phyloP scores from a whole-genome alignment of 2,113 vertebrate genomes.

The Haemorhous mexicanus region DNA sequence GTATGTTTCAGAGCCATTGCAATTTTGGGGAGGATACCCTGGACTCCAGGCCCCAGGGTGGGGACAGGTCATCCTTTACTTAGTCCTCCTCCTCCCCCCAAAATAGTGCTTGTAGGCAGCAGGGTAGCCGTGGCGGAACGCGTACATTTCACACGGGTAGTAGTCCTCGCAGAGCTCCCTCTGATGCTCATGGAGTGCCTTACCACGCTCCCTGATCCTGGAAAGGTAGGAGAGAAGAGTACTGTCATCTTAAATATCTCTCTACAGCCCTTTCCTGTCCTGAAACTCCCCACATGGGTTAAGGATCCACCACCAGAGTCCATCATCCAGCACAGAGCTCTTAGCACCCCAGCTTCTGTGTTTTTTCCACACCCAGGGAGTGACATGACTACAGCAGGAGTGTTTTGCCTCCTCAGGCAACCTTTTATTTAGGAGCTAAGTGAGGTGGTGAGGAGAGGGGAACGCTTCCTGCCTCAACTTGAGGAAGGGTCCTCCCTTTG shows the following conservation, averaged over 20 bases:
- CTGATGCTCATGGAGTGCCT: conserved; percentile 75
- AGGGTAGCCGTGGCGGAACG: conserved; percentile 71
- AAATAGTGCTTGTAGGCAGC: conserved; percentile 85
- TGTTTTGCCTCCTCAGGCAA: background rate
- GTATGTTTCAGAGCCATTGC: conserved; percentile 49
- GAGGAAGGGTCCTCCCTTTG: background rate
- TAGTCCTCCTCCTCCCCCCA: conserved; percentile 27
- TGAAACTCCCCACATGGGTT: background rate
- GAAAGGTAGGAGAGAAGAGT: background rate
- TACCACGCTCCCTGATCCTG: conserved; percentile 73
- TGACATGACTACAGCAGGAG: background rate
- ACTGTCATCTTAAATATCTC: background rate
- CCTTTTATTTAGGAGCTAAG: background rate
- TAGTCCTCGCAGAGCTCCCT: conserved; percentile 88
- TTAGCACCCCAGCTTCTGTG: background rate
- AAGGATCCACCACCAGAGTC: background rate
- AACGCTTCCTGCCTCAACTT: fast-evolving
- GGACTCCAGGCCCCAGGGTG: conserved; percentile 19
- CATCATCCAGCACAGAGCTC: background rate
- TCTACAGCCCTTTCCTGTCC: background rate
- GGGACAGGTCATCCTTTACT: conserved; percentile 3
- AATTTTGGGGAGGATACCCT: background rate
- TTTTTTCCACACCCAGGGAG: background rate
- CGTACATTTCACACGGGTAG: conserved; percentile 78
- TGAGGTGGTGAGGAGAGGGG: background rate